These are phyloP conservation scores for Chelonoidis abingdonii DNA, from an alignment of 2,113 vertebrate genomes.

Conservation along the genomic window DNA sequence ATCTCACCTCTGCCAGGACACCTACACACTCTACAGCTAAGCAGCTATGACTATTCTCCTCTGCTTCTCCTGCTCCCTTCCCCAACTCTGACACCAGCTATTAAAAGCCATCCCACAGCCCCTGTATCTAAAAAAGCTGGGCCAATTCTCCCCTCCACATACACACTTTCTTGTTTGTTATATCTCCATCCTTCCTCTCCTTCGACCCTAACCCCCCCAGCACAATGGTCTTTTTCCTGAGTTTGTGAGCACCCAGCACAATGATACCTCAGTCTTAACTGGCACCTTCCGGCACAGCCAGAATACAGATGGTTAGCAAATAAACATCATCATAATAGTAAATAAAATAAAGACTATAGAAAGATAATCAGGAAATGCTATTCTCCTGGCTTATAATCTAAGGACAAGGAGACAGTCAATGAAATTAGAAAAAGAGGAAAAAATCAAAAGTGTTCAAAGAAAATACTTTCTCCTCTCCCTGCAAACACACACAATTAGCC, in stretches of 20 bases:
- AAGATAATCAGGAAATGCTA: not conserved
- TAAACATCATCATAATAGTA: not conserved
- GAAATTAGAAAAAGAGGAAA: not conserved
- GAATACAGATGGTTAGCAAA: fast-evolving
- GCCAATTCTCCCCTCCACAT: no score
- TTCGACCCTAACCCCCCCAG: not conserved
- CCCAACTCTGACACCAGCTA: not conserved
- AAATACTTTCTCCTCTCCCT: not conserved
- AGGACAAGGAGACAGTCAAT: no score
- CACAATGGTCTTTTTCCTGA: not conserved
- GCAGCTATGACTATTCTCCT: not conserved
- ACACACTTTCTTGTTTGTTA: fast-evolving
- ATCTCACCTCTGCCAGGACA: not conserved
- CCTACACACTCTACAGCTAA: not conserved
- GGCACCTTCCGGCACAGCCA: not conserved
- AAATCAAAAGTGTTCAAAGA: not conserved
- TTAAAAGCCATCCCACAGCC: not conserved
- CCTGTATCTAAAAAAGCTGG: not conserved
- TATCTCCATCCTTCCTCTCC: not conserved
- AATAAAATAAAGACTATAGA: not conserved
- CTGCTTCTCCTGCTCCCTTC: not conserved
- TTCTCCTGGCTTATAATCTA: no score
- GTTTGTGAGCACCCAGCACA: no score
- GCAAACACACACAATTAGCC: not conserved
- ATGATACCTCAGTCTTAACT: fast-evolving